Evolutionary conservation across 2,113 vertebrate species (phyloP).

Genomic region (Gadus chalcogrammus): DNA sequence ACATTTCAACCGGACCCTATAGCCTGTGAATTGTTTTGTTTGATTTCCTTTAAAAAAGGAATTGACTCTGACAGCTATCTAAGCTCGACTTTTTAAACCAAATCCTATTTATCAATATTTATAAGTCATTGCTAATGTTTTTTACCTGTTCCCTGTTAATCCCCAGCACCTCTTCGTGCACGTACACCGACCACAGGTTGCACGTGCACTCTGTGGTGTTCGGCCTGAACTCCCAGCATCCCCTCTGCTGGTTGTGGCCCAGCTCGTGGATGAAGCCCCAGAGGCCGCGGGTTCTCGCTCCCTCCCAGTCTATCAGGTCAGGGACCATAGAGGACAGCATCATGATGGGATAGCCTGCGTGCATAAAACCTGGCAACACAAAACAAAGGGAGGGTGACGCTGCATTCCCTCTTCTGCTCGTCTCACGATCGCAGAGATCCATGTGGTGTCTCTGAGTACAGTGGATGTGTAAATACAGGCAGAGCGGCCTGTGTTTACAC

Average conservation of each 20-base stretch:
- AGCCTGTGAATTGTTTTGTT: no score
- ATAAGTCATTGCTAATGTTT: no score
- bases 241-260: constrained; percentile 79
- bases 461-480: no score
- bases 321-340: constrained; percentile 16
- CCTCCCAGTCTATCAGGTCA: constrained; percentile 19
- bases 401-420: constrained; percentile 33
- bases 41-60: no score
- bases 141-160: constrained; percentile 37
- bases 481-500: no score
- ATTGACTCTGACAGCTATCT: no score
- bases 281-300: constrained; percentile 13
- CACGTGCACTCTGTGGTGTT: constrained; percentile 79
- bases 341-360: constrained; percentile 78
- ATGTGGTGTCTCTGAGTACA: no score
- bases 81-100: no score
- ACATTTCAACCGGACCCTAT: no score
- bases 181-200: constrained; percentile 81
- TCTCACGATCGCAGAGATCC: no score
- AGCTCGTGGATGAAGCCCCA: constrained; percentile 72
- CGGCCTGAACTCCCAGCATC: constrained; percentile 73
- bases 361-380: constrained; percentile 72
- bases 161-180: constrained; percentile 65
- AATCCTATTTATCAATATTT: no score
- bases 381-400: constrained; percentile 16